Evolutionary conservation across 2,113 vertebrate genomes (phyloP), one percentile per base, ranked within the genome.

Genomic region (Salvator merianae): DNA sequence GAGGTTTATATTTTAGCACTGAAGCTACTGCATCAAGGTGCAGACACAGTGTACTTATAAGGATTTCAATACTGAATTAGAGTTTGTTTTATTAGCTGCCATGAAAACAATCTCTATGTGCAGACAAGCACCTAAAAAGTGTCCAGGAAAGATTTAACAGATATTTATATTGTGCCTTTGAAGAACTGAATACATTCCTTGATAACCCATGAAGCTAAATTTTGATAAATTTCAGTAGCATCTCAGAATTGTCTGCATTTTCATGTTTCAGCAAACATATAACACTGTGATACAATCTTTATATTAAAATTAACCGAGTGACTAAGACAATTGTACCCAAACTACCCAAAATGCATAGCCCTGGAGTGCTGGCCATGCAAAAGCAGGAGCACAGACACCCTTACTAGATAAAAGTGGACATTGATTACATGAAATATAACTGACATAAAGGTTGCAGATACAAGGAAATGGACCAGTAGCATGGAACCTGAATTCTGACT

Each of bases 241-340:
- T 76, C 50, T 34, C 50, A 77, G 8, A 63, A 55, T 28, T 70
- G 24, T 55, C 36, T 36, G 26, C 12, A 59, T 16, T 72, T 89
- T 79, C 34, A 88, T 3, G 13, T 75, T 90, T 83, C 79, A 88
- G 30, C 30, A 78, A 70, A 86, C 36, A 87, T 12, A 10, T 66
- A 50, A 34, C 1, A 24, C 28, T 71, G 3, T 75, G 76, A 69
- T 36, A 82, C 88, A 81, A 81, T 85, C 32, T 84, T 77, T 55
- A 43, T 59, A 55, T 86, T 85, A 85, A 76, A 77, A 65, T 77
- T 83, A 77, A 26, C 63, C 2, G 28, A 34, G 16, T 86, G 36
- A 38, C 28, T 53, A 26, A 71, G 82, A 50, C 86, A 81, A 59
- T n/a, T 81, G 32, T 87, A 13, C 0, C n/a, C n/a, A n/a, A n/a